Evolutionary conservation across 2,888 invertebrate genomes (phyloP).

Genomic region (Amiota communis): DNA sequence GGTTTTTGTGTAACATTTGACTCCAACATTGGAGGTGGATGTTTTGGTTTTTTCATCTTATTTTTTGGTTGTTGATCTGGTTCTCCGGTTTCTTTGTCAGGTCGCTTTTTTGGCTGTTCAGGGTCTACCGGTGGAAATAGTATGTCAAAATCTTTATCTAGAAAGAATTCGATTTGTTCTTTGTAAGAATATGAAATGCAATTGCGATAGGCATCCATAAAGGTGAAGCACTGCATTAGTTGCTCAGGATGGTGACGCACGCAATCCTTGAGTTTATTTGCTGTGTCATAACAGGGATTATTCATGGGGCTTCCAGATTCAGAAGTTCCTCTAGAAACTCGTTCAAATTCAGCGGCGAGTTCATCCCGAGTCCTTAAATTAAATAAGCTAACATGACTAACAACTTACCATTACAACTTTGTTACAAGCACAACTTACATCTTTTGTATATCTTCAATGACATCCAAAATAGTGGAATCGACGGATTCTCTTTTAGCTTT

Average conservation of each 20-base stretch:
- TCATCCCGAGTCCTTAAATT: not conserved
- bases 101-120: too few relatives aligned
- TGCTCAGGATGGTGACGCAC: not conserved
- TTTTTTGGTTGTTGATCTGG: too few relatives aligned
- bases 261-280: not conserved
- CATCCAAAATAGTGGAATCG: not conserved
- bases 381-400: too few relatives aligned
- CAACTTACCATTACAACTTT: too few relatives aligned
- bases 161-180: not conserved
- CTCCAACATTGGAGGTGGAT: not conserved
- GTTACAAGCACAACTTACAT: not conserved
- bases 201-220: conserved; percentile 4
- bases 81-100: too few relatives aligned
- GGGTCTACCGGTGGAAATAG: not conserved
- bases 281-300: not conserved
- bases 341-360: not conserved
- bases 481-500: not conserved
- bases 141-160: not conserved
- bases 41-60: too few relatives aligned
- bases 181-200: not conserved
- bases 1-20: not conserved
- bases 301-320: too few relatives aligned
- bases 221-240: not conserved
- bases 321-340: not conserved
- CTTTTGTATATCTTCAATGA: conserved; percentile 18